Percentiles rank a stretch among this genome's conserved stretches.
Conservation (phyloP, 2,797 vertebrate species). For the Acridotheres tristis region DNA sequence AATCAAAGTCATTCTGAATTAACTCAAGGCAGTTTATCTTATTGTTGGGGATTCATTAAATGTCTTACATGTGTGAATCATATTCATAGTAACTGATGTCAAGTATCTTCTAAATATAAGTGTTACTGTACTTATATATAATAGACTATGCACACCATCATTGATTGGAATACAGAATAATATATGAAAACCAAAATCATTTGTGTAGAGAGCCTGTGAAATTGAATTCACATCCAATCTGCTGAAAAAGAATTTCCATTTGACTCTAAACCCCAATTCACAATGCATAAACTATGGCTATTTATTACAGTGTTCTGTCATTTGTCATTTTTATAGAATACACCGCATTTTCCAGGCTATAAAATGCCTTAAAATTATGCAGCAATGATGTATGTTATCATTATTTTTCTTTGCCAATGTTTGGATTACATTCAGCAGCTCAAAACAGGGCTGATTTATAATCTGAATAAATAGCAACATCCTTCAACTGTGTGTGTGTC, state of each 20-base stretch:
- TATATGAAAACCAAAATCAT: conserved; percentile 45
- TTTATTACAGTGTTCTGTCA: conserved; percentile 72
- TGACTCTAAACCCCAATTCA: conserved; percentile 61
- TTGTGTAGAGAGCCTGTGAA: conserved; percentile 28
- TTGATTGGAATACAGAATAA: conserved; percentile 55
- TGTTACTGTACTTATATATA: neutral
- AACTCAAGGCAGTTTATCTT: neutral
- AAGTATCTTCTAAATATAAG: neutral
- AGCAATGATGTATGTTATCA: conserved; percentile 72
- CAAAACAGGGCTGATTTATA: conserved; percentile 73
- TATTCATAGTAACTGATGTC: neutral
- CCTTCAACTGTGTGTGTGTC: conserved; percentile 40
- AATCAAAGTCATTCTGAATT: neutral
- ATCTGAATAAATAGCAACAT: conserved; percentile 73
- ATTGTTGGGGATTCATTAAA: neutral
- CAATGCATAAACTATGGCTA: conserved; percentile 64
- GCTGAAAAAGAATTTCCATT: conserved; percentile 53
- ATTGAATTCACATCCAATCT: conserved; percentile 55
- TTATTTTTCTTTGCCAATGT: conserved; percentile 72
- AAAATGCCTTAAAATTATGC: conserved; percentile 75
- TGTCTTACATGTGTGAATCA: neutral
- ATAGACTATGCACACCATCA: neutral
- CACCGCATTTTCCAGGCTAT: conserved; percentile 71
- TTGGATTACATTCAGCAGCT: conserved; percentile 67
- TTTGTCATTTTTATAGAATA: conserved; percentile 78